Percentiles rank a stretch among this genome's conserved stretches.
phyloP scores from a whole-genome alignment of 2,888 invertebrate species.

The Hofmannophila pseudospretella region DNA sequence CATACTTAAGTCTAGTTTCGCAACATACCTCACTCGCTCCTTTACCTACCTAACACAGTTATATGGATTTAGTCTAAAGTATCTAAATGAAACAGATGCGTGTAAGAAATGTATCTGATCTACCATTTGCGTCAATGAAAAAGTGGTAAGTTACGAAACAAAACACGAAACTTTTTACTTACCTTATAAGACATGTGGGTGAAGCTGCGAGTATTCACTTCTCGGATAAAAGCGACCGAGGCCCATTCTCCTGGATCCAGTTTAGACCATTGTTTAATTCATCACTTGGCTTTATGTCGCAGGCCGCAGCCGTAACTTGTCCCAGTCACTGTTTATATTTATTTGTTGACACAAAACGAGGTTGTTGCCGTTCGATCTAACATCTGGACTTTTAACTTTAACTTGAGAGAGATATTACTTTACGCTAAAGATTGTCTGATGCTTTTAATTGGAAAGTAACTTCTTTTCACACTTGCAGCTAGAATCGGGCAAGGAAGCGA shows the following conservation, averaged over 20 bases:
- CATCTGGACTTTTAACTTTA: slow-evolving; percentile 64
- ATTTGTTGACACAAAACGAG: slow-evolving; percentile 71
- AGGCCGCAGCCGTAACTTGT: slow-evolving; percentile 48
- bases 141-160: slow-evolving; percentile 62
- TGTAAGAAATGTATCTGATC: background rate
- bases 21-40: slow-evolving; percentile 10
- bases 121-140: slow-evolving; percentile 21
- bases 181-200: slow-evolving; percentile 74
- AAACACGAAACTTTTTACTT: slow-evolving; percentile 68
- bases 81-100: too few species aligned
- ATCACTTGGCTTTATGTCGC: slow-evolving; percentile 51
- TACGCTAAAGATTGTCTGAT: slow-evolving; percentile 28
- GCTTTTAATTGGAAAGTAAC: slow-evolving; percentile 5
- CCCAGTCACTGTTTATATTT: slow-evolving; percentile 64
- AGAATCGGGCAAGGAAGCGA: background rate
- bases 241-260: slow-evolving; percentile 64
- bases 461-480: background rate
- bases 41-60: background rate
- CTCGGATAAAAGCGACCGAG: slow-evolving; percentile 44
- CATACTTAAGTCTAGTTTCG: slow-evolving; percentile 15
- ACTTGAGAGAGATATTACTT: slow-evolving; percentile 59
- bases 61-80: too few species aligned
- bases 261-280: slow-evolving; percentile 67
- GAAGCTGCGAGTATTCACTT: slow-evolving; percentile 58
- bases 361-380: slow-evolving; percentile 56